Evolutionary conservation across 2,888 invertebrate genomes (phyloP), one percentile per base, ranked within the genome.

Genomic region (Philhelius pedissequus): DNA sequence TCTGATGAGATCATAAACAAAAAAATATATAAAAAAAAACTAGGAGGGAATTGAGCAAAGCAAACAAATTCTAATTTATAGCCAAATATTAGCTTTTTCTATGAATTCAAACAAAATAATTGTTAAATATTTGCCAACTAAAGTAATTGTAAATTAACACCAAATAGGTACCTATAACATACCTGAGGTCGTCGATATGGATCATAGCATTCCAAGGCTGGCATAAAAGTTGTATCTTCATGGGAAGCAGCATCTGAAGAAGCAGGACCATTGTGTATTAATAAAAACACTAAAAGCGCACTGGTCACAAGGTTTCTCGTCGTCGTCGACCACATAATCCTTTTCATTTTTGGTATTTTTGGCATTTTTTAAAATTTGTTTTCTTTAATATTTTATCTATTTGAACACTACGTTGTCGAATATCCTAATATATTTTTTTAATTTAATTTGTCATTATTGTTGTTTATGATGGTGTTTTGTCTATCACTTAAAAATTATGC

Each of bases 121-220:
- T 15, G 13, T 22, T 6, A 48, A 25, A 25, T 64, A 64, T 64
- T 64, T 64, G 35, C 32, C 22, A 48, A 8, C 64, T 20, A 11
- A 50, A 38, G 25, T 13, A 15, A 52, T 22, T 32, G 64, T 20
- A 48, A 64, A 64, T 64, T 48, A 48, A 64, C 30, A 48, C 30
- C 18, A 35, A 30, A n/a, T n/a, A n/a, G n/a, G n/a, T 3, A 50
- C n/a, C 43, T 8, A 45, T 48, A 48, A 79, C 89, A 91, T 90
- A 93, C 93, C 92, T 93, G 93, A 11, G 93, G 92, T 88, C 92
- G 90, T 68, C 92, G 92, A 87, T 93, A 93, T 73, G 92, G 91
- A 89, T 93, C 93, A 88, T 93, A 93, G 88, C 93, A 93, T 87
- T 92, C 91, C 86, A 91, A 87, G 11, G 91, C 90, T 45, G 91